Conservation (phyloP, 2,888 invertebrate genomes). For the Allolobophora icterica region DNA sequence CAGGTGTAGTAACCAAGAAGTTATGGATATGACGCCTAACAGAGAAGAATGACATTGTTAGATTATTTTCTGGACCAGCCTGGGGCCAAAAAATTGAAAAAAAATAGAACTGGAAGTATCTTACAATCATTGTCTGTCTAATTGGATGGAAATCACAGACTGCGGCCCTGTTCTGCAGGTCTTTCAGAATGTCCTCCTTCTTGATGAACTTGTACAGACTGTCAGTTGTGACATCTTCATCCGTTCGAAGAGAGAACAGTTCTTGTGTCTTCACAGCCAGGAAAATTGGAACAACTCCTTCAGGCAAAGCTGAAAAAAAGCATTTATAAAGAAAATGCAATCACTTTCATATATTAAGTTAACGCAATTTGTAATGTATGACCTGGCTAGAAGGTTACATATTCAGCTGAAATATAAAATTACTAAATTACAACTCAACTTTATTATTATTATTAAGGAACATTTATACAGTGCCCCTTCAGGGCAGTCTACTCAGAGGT, state of each 20-base stretch:
- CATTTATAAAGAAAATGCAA: background rate
- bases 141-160: slow-evolving; percentile 63
- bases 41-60: too few species aligned
- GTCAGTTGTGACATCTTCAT: slow-evolving; percentile 62
- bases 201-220: slow-evolving; percentile 60
- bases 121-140: slow-evolving; percentile 61
- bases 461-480: too few species aligned
- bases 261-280: slow-evolving; percentile 63
- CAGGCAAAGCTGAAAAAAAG: slow-evolving; percentile 55
- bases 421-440: background rate
- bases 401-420: background rate
- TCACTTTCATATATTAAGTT: background rate
- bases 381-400: background rate
- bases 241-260: slow-evolving; percentile 58
- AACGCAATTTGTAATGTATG: background rate
- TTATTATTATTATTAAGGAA: too few species aligned
- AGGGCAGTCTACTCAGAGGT: too few species aligned
- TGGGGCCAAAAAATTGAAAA: background rate
- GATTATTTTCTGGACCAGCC: too few species aligned
- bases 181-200: slow-evolving; percentile 60
- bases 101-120: slow-evolving; percentile 35
- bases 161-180: slow-evolving; percentile 57
- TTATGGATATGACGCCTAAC: background rate
- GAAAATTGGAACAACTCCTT: slow-evolving; percentile 61
- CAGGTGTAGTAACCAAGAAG: background rate